A percentile compares a stretch with the other conserved stretches of the same genome.
Evolutionary conservation across 2,797 vertebrate genomes (phyloP).

Genomic region (Luscinia megarhynchos): DNA sequence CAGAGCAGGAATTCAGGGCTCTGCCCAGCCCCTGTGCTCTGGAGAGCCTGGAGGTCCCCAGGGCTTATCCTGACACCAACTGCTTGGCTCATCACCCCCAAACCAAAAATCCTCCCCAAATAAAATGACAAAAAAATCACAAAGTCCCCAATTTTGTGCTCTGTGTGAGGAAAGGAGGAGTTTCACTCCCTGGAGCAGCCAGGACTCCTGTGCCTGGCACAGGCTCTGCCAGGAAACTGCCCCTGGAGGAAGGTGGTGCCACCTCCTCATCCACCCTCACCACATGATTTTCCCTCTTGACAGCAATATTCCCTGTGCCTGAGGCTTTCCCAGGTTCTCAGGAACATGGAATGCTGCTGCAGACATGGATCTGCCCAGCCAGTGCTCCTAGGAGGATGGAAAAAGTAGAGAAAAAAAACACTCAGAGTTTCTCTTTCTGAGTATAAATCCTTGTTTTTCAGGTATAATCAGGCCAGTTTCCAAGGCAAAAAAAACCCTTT

Average conservation of each 20-base stretch:
- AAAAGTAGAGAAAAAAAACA: fast-evolving
- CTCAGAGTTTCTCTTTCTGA: background rate
- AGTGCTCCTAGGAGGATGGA: background rate
- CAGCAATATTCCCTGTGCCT: fast-evolving
- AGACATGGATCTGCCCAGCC: fast-evolving
- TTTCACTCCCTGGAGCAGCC: background rate
- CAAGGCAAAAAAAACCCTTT: background rate
- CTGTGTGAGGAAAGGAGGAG: background rate
- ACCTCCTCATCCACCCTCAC: background rate
- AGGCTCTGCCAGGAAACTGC: background rate
- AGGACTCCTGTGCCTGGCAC: background rate
- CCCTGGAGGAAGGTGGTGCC: background rate
- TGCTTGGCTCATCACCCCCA: background rate
- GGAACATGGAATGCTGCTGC: background rate
- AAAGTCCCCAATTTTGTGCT: background rate
- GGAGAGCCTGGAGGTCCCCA: background rate
- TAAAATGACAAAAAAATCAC: background rate
- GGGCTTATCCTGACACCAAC: fast-evolving
- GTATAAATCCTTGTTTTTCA: background rate
- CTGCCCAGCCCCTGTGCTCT: background rate
- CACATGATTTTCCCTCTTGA: background rate
- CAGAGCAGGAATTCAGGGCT: background rate
- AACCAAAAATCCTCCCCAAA: background rate
- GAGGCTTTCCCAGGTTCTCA: background rate
- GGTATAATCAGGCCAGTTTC: background rate